Evolutionary conservation across 2,888 invertebrate species (phyloP).

Genomic region (Cabera pusaria): DNA sequence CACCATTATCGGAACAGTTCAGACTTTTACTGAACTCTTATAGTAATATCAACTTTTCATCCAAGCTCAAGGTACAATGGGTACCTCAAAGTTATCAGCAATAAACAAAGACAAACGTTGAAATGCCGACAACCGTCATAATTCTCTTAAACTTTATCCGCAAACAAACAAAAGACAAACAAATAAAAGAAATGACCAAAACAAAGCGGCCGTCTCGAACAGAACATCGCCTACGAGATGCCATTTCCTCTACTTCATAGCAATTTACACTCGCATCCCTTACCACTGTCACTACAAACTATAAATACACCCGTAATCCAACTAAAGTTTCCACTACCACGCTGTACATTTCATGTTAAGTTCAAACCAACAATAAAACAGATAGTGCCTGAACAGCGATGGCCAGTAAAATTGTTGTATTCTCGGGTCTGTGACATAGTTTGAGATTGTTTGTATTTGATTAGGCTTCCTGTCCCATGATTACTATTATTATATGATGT

Average conservation of each 20-base stretch:
- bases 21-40: too few relatives aligned
- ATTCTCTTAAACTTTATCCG: constrained; percentile 7
- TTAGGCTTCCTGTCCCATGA: constrained; percentile 14
- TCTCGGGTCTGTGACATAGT: too few relatives aligned
- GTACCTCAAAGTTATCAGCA: not conserved
- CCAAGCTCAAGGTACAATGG: too few relatives aligned
- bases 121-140: constrained; percentile 1
- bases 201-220: constrained; percentile 15
- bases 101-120: constrained; percentile 2
- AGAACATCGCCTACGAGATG: constrained; percentile 12
- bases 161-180: constrained; percentile 9
- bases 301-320: not conserved
- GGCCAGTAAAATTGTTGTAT: too few relatives aligned
- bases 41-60: too few relatives aligned
- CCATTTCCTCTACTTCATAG: constrained; percentile 13
- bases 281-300: constrained; percentile 5
- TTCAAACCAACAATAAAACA: too few relatives aligned
- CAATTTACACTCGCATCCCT: constrained; percentile 20
- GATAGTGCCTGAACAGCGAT: too few relatives aligned
- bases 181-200: constrained; percentile 19
- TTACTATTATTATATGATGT: too few relatives aligned
- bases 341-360: constrained; percentile 2
- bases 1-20: too few relatives aligned
- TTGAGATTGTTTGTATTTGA: too few relatives aligned
- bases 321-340: not conserved